Conservation (phyloP, 2,113 vertebrate genomes). For the Salvator merianae region DNA sequence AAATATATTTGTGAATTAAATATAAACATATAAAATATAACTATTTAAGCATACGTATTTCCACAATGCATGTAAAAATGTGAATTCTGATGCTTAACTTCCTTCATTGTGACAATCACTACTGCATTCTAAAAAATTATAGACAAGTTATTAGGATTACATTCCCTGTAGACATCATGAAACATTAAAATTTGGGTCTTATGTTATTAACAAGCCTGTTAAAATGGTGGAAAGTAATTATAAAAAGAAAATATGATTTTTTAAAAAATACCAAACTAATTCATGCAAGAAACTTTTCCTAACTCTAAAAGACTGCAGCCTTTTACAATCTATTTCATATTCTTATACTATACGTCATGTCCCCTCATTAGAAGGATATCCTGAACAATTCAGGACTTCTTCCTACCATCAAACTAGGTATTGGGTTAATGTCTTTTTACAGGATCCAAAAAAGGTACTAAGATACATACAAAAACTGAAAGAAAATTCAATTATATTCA, state of each 20-base stretch:
- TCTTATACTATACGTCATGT: background rate
- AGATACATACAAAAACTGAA: slow-evolving; percentile 1
- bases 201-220: background rate
- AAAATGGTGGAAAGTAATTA: no score
- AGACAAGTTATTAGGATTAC: background rate
- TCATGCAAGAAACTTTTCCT: background rate
- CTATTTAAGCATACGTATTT: no score
- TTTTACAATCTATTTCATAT: slow-evolving; percentile 1
- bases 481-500: slow-evolving; percentile 25
- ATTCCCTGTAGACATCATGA: background rate
- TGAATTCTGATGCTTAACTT: slow-evolving; percentile 13
- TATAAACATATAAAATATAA: no score
- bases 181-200: background rate
- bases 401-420: background rate
- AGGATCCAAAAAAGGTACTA: background rate
- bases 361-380: background rate
- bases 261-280: background rate
- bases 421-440: background rate
- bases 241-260: background rate
- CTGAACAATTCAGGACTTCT: background rate
- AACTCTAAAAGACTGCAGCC: background rate
- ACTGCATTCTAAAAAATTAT: background rate
- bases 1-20: no score
- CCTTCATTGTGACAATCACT: slow-evolving; percentile 3
- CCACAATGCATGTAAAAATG: no score